Evolutionary conservation across 2,797 vertebrate species (phyloP).

Genomic region (Gorsachius magnificus): DNA sequence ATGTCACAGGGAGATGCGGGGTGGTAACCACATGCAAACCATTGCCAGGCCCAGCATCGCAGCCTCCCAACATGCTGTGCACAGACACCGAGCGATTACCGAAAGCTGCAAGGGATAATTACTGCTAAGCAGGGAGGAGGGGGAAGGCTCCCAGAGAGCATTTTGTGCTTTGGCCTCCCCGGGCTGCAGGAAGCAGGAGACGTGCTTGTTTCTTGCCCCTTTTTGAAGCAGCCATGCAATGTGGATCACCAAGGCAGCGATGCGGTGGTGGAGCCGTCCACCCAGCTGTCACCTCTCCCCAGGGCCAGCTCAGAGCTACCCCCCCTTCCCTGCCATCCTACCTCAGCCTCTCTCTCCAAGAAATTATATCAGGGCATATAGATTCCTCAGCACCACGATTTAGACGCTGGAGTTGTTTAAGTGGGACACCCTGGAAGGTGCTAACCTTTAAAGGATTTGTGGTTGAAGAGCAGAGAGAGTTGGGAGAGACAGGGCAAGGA

Average conservation of each 20-base stretch:
- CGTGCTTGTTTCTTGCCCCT: background rate
- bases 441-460: slow-evolving; percentile 15
- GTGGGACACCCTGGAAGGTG: background rate
- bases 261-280: fast-evolving
- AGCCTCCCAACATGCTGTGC: background rate
- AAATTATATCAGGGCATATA: fast-evolving
- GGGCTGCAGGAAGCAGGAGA: background rate
- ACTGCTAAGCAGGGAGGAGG: background rate
- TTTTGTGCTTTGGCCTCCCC: background rate
- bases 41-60: background rate
- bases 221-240: background rate
- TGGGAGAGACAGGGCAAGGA: slow-evolving; percentile 54
- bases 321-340: background rate
- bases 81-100: background rate
- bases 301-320: background rate
- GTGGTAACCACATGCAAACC: too few relatives aligned
- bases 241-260: background rate
- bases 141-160: background rate
- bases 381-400: background rate
- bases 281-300: background rate
- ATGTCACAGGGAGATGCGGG: background rate
- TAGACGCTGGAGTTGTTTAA: background rate
- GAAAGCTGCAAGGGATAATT: background rate
- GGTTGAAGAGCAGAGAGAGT: slow-evolving; percentile 39
- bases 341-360: fast-evolving